Evolutionary conservation across 2,797 vertebrate genomes (phyloP), one percentile per base, ranked within the genome.

Genomic region (Rallus crepitans): DNA sequence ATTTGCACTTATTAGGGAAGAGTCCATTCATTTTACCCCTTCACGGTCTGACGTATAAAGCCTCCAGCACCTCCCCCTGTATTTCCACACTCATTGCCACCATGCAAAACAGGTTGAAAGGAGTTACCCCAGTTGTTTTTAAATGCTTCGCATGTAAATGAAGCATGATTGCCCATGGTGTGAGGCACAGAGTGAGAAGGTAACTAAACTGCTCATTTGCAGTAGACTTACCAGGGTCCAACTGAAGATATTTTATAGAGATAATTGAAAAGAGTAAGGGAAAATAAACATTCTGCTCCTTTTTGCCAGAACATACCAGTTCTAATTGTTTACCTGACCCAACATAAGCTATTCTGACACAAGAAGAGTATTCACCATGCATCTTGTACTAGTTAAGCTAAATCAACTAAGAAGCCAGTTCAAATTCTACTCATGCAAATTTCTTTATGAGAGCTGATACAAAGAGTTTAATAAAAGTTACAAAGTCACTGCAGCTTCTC

Each of bases 1-100:
- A 76, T 76, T 76, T 76, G 33, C 71, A 81, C 27, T 86, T 84
- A 23, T 78, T 88, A 88, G 50, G 81, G 81, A 92, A 91, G 57
- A 93, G 13, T 48, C 21, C 20, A 27, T 78, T 89, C 63, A 52
- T 66, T 86, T 89, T 8, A 86, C 0, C 0, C 28, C 70, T 75
- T 50, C 9, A 1, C 85, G 80, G 69, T 39, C 69, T 86, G 92
- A 94, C 1, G 3, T 60, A 69, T 60, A 69, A 80, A 89, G 47
- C 24, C 42, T 76, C 77, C 52, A n/a, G 79, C 70, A 66, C 20
- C 73, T 91, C 69, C 69, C 75, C 65, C 19, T 24, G 9, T 64
- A 66, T 37, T 91, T 87, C 78, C 89, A 50, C 42, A 40, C 27
- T 86, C 11, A n/a, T 30, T 92, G 82, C 25, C 47, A 78, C 37